Base-by-base conservation (phyloP, 2,888 invertebrate genomes). In the Papilio elwesi region DNA sequence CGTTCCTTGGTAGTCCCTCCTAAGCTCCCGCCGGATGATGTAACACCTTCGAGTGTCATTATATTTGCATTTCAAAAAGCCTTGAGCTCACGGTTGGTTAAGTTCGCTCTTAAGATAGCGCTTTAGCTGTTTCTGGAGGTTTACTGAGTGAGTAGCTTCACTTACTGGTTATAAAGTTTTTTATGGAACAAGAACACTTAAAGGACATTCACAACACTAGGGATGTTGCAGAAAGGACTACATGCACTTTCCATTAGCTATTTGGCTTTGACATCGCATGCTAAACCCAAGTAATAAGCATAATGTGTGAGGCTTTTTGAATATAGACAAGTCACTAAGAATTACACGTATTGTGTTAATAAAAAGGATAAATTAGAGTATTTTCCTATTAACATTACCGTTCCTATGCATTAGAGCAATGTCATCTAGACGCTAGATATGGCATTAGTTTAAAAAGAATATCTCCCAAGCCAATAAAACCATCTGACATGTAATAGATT, bases 51-150 rank as follows among this genome's bases (percentile, higher is more conserved):
- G 59, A 59, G 59, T n/a, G 59, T 59, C 59, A 59, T 59, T 59
- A 59, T 59, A 59, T 59, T 59, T 43, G 59, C 43, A 59, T 59
- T 59, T 59, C 59, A 59, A 59, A 59, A 59, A 6, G n/a, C 43
- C 57, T 59, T 4, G 13, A n/a, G 15, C 43, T 43, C 43, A 59
- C 43, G 43, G 43, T 43, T 59, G 43, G 59, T 59, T 59, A 43
- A 59, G 38, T 10, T 43, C n/a, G 43, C 6, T 36, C 12, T 57
- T 57, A 57, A 55, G 55, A 55, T 6, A 36, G 43, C 9, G 6
- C 57, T 57, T 36, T 12, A 57, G 5, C 8, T 13, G 7, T 43
- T 43, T 3, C 43, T 43, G 7, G 43, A 43, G 13, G 5, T 57
- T 3, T 9, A 7, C 26, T 9, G 52, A 7, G 8, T 15, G 9